A percentile compares a stretch with the other conserved stretches of the same genome.
Evolutionary conservation across 2,113 vertebrate genomes (phyloP).

Genomic region (Chitala chitala): DNA sequence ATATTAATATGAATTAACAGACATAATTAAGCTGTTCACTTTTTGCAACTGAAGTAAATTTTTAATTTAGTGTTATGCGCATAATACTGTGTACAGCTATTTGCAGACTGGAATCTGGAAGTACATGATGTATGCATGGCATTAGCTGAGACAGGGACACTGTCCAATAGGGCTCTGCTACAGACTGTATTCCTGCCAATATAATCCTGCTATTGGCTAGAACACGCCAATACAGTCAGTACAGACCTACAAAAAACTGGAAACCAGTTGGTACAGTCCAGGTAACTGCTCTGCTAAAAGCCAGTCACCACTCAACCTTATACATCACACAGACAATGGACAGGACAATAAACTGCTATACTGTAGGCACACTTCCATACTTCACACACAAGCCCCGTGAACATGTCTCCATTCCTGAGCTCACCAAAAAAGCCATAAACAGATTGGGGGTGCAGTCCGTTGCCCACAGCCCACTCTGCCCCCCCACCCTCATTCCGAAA

Average conservation of each 20-base stretch:
- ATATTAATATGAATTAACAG: too few relatives aligned
- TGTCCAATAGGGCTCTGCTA: neutral
- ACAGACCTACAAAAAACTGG: neutral
- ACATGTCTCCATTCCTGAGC: neutral
- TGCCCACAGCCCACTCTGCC: too few relatives aligned
- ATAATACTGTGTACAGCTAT: too few relatives aligned
- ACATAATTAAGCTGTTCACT: too few relatives aligned
- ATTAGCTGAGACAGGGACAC: neutral
- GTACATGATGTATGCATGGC: neutral
- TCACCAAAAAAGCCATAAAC: slow-evolving; percentile 6
- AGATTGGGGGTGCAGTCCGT: slow-evolving; percentile 9
- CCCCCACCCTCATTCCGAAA: neutral
- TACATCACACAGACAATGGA: neutral
- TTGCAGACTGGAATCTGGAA: too few relatives aligned
- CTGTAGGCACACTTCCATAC: slow-evolving; percentile 6
- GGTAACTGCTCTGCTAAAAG: neutral
- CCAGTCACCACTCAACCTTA: neutral
- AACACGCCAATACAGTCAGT: neutral
- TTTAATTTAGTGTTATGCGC: too few relatives aligned
- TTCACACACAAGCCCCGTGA: neutral
- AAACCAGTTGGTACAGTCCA: neutral
- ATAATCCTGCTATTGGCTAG: neutral
- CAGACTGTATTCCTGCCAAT: neutral
- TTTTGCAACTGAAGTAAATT: too few relatives aligned
- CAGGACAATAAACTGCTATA: neutral